Conservation (phyloP, 2,888 invertebrate species). For the Platycheirus rosarum region DNA sequence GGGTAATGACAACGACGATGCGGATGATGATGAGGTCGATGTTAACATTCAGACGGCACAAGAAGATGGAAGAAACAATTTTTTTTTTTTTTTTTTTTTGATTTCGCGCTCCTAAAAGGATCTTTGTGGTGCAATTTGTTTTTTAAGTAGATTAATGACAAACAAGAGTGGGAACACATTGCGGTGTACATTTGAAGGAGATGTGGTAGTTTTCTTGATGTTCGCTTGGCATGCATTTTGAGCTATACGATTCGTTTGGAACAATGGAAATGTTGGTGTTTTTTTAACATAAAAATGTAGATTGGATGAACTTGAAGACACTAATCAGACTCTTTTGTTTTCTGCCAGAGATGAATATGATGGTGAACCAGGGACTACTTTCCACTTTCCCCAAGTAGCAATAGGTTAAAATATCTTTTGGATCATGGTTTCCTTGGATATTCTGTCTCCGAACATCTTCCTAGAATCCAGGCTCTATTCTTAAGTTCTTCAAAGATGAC, state of each 20-base stretch:
- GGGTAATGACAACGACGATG: constrained; percentile 3
- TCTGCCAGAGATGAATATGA: no score
- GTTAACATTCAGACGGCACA: constrained; percentile 21
- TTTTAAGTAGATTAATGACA: constrained; percentile 9
- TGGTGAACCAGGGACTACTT: no score
- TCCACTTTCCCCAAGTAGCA: no score
- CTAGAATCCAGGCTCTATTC: no score
- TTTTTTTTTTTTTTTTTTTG: no score
- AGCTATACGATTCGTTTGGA: not conserved
- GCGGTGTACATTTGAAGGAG: not conserved
- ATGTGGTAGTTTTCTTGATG: not conserved
- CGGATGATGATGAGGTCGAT: constrained; percentile 43
- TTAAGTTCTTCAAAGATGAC: no score
- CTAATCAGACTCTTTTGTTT: constrained; percentile 23
- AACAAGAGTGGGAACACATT: not conserved
- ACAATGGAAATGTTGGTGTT: constrained; percentile 8
- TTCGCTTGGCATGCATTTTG: constrained; percentile 10
- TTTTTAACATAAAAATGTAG: constrained; percentile 18
- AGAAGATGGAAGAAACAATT: not conserved
- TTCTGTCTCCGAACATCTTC: no score
- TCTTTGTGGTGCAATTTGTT: constrained; percentile 23
- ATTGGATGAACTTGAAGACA: constrained; percentile 1
- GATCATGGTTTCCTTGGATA: no score
- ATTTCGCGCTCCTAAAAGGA: constrained; percentile 21
- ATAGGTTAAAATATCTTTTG: no score